phyloP scores from a whole-genome alignment of 1,140 invertebrate species.

The Panulirus ornatus region DNA sequence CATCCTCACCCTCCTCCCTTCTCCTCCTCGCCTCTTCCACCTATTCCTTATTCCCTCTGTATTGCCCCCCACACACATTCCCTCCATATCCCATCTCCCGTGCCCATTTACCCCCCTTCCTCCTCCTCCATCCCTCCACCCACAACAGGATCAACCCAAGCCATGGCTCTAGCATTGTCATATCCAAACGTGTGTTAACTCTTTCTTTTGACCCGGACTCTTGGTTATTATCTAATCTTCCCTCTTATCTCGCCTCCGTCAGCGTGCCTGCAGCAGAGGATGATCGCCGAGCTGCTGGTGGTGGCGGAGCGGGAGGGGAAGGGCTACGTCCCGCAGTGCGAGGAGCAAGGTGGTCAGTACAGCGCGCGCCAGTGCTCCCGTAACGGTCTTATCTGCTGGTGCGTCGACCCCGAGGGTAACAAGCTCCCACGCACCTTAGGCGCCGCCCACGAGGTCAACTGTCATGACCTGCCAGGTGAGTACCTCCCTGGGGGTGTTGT shows the following conservation, averaged over 20 bases:
- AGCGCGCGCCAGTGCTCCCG: conserved; percentile 86
- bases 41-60: background rate
- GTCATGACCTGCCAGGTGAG: conserved; percentile 77
- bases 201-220: background rate
- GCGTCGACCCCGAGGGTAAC: conserved; percentile 86
- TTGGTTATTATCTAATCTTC: too few species aligned
- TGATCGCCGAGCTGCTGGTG: conserved; percentile 86
- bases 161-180: background rate
- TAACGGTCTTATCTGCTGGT: conserved; percentile 92
- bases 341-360: conserved; percentile 83
- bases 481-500: too few species aligned
- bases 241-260: conserved; percentile 18
- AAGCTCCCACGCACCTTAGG: conserved; percentile 89
- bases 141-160: background rate
- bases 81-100: background rate
- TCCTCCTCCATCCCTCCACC: background rate
- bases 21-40: background rate
- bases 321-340: conserved; percentile 90
- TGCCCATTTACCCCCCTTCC: background rate
- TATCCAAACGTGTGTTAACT: background rate
- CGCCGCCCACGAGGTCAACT: conserved; percentile 84
- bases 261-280: conserved; percentile 86
- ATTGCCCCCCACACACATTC: background rate
- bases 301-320: conserved; percentile 86
- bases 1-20: background rate